Evolutionary conservation across 2,797 vertebrate species (phyloP), one percentile per base, ranked within the genome.

Genomic region (Philypnodon macrostomus): DNA sequence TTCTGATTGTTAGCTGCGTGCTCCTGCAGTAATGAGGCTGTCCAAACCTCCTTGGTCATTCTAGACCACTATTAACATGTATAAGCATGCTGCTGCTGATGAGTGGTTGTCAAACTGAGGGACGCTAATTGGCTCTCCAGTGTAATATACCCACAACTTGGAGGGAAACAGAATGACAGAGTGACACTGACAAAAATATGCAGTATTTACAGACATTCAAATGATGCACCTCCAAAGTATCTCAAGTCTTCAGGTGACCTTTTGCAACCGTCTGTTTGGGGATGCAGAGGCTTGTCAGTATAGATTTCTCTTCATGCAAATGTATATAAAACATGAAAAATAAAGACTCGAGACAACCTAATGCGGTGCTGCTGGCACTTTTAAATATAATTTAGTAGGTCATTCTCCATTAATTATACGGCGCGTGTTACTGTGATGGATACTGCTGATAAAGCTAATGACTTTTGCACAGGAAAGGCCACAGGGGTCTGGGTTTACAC

Each of bases 321-420:
- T 33, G 16, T 7, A 8, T 15, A 5, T 17, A 29, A 42, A 42
- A 42, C 14, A 42, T 26, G 10, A 42, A 6, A 7, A 30, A 31
- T 44, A 17, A 12, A 44, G 5, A 26, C 39, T 27, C 21, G 10
- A 3, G 30, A 15, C 2, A 34, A 34, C 8, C 13, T 34, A 15
- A 15, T 7, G 2, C 13, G 1, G 7, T n/a, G 13, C 8, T 14
- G 9, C 4, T 10, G 19, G 1, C 5, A 31, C 4, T 41, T 44
- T 49, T 49, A 31, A 23, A 53, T 49, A 51, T 38, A 3, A 66
- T 59, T 52, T 56, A 51, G 15, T 7, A 34, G 51, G 67, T 53
- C 56, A 72, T 79, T 65, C 53, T 49, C 73, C 64, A 76, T 79
- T 83, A 83, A 88, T 86, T 85, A 79, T 60, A 77, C 76, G 51